Evolutionary conservation across 1,140 invertebrate genomes (phyloP).

Genomic region (Eubasilissa regina): DNA sequence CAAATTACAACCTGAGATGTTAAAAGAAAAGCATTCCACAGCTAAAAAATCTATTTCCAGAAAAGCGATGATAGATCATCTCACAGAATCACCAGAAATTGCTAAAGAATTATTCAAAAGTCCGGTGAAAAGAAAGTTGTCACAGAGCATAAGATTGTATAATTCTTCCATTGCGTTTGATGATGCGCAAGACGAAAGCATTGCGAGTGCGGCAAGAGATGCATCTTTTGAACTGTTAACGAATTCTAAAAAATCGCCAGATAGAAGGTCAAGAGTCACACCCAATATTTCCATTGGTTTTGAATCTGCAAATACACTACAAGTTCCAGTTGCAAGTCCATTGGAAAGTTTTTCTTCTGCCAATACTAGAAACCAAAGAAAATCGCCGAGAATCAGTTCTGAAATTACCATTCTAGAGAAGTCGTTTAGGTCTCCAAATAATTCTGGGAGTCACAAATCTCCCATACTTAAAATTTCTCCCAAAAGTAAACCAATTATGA

Average conservation of each 20-base stretch:
- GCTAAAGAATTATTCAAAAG: slow-evolving; percentile 69
- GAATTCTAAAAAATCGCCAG: slow-evolving; percentile 49
- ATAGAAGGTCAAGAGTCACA: slow-evolving; percentile 47
- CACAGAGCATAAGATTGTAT: slow-evolving; percentile 66
- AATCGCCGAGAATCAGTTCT: neutral
- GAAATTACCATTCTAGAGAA: neutral
- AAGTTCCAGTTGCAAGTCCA: slow-evolving; percentile 63
- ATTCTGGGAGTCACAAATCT: slow-evolving; percentile 51
- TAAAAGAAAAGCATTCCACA: slow-evolving; percentile 71
- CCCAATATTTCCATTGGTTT: slow-evolving; percentile 61
- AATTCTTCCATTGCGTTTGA: slow-evolving; percentile 38
- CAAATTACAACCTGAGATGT: slow-evolving; percentile 64
- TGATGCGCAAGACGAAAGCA: slow-evolving; percentile 48
- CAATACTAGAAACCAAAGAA: neutral
- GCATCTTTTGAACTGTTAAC: slow-evolving; percentile 59
- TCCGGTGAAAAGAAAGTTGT: slow-evolving; percentile 69
- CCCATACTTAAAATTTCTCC: slow-evolving; percentile 61
- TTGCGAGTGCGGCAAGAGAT: slow-evolving; percentile 59
- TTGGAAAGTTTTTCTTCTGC: slow-evolving; percentile 54
- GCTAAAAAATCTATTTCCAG: slow-evolving; percentile 69
- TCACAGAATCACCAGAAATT: slow-evolving; percentile 66
- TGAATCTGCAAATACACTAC: slow-evolving; percentile 54
- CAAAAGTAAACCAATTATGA: slow-evolving; percentile 63
- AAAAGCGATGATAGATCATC: slow-evolving; percentile 67
- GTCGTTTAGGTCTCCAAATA: slow-evolving; percentile 9